Base-by-base conservation (phyloP, 1,140 invertebrate species). In the Bradynema listronoti region DNA sequence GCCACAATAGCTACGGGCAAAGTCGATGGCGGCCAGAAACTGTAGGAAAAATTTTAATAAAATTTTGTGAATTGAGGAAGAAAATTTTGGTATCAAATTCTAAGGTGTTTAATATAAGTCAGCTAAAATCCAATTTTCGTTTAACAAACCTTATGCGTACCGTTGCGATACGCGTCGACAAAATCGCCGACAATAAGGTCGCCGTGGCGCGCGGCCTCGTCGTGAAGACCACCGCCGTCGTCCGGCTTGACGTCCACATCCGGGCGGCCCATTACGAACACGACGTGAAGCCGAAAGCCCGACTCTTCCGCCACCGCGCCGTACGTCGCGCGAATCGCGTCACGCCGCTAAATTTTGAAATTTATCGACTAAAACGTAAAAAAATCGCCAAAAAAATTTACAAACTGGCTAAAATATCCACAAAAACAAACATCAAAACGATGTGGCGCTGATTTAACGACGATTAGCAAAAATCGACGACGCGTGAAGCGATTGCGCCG, bases 81-180 rank as follows among this genome's bases (percentile, higher is more conserved):
- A n/a, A n/a, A n/a, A 56, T 5, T 56, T 32, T 11, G 7, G 19
- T 24, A 19, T 22, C 14, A 47, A 47, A 72, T 39, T 11, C 0
- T 2, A 14, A 32, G 25, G 11, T 14, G 24, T 19, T 59, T 2
- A 7, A 2, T 34, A 9, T 2, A 7, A 29, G 7, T 14, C 1
- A 7, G 41, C 51, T 3, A 24, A 11, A 24, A 32, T 36, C 7
- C 9, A 1, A 59, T 4, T 0, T n/a, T 30, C n/a, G n/a, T n/a
- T n/a, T n/a, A n/a, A n/a, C n/a, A n/a, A n/a, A 57, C 72, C 52
- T 73, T 73, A 6, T 56, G 49, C 1, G 72, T 73, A 45, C 75
- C 75, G 45, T 73, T 73, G n/a, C 69, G 51, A 33, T 73, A 73
- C 6, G 46, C 51, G 46, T 74, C 72, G 6, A 63, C 24, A 49